Evolutionary conservation across 2,888 invertebrate genomes (phyloP).

Genomic region (Eupithecia centaureata): DNA sequence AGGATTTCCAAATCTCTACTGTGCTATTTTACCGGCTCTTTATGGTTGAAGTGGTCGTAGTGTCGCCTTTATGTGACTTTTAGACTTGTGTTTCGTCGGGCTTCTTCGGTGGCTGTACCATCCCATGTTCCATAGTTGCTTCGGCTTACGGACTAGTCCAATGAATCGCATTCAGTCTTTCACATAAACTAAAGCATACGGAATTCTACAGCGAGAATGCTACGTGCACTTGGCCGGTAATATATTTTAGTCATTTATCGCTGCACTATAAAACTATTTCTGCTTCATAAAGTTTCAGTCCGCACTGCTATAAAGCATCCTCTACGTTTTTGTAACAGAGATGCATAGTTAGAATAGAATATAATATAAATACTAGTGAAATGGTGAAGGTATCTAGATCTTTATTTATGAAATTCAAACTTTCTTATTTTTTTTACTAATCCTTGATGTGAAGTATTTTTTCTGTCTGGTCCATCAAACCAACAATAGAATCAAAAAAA

Average conservation of each 20-base stretch:
- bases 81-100: too few relatives aligned
- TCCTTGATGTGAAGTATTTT: neutral
- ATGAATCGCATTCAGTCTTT: neutral
- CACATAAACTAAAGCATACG: neutral
- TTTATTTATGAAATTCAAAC: neutral
- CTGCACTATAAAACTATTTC: slow-evolving; percentile 37
- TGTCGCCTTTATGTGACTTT: too few relatives aligned
- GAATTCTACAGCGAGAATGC: neutral
- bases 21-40: too few relatives aligned
- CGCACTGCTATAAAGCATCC: slow-evolving; percentile 25
- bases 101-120: neutral
- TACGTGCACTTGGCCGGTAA: slow-evolving; percentile 8
- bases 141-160: neutral
- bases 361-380: neutral
- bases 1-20: too few relatives aligned
- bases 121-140: neutral
- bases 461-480: neutral
- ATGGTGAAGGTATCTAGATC: neutral
- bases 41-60: too few relatives aligned
- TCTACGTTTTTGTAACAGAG: neutral
- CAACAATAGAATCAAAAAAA: neutral
- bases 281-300: slow-evolving; percentile 31
- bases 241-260: slow-evolving; percentile 31
- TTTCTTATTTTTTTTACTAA: too few relatives aligned
- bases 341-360: neutral